Percentiles rank a stretch among this genome's conserved stretches.
Conservation (phyloP, 2,888 invertebrate genomes). For the Agrotis clavis region DNA sequence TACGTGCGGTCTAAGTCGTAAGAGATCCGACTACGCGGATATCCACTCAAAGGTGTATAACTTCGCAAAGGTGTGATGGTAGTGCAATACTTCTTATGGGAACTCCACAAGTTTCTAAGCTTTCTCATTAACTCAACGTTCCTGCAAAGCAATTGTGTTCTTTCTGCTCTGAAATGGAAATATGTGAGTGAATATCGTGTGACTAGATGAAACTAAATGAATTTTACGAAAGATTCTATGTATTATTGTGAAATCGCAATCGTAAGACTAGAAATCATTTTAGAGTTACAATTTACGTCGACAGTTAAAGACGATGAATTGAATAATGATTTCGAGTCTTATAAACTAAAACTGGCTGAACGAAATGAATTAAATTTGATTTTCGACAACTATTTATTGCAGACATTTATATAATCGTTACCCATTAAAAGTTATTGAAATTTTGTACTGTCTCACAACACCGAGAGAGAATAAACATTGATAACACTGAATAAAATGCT, state of each 20-base stretch:
- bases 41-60: constrained; percentile 86
- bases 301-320: not conserved
- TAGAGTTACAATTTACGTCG: not conserved
- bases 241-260: not conserved
- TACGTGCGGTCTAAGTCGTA: constrained; percentile 88
- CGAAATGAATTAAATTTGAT: constrained; percentile 38
- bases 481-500: constrained; percentile 51
- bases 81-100: constrained; percentile 91
- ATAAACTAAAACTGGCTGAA: constrained; percentile 30
- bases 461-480: constrained; percentile 47
- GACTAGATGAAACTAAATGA: constrained; percentile 28
- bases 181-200: constrained; percentile 61
- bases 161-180: constrained; percentile 91
- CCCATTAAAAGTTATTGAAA: constrained; percentile 74
- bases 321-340: constrained; percentile 17
- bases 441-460: constrained; percentile 64
- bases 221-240: constrained; percentile 17
- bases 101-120: constrained; percentile 91
- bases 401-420: constrained; percentile 78
- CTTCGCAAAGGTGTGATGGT: constrained; percentile 82
- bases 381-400: constrained; percentile 74
- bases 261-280: constrained; percentile 28
- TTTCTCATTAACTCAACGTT: constrained; percentile 92
- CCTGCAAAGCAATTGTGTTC: constrained; percentile 91
- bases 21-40: constrained; percentile 85